phyloP scores from a whole-genome alignment of 2,797 vertebrate genomes.

The Poecilia gillii region DNA sequence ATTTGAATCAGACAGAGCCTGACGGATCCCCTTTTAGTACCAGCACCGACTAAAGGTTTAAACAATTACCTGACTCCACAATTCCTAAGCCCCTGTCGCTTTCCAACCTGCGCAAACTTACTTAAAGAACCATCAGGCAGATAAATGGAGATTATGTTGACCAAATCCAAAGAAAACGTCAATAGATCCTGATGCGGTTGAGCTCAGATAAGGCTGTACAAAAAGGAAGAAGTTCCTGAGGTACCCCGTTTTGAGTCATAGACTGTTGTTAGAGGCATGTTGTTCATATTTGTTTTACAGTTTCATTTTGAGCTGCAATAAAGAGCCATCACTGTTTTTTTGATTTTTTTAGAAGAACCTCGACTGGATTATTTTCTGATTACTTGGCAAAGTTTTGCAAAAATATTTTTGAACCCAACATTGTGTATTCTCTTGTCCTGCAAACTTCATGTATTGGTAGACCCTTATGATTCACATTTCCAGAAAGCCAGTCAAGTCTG shows the following conservation, averaged over 20 bases:
- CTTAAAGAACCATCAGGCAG: not conserved
- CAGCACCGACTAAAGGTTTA: constrained; percentile 1
- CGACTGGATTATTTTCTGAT: not conserved
- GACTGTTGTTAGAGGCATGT: not conserved
- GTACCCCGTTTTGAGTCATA: not conserved
- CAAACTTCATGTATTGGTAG: too few species aligned
- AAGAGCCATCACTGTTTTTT: not conserved
- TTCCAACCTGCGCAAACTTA: not conserved
- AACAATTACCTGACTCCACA: constrained; percentile 2
- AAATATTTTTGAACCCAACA: too few species aligned
- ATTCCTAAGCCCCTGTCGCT: not conserved
- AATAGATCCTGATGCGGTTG: not conserved
- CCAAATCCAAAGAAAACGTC: not conserved
- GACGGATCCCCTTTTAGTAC: not conserved
- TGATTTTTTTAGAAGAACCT: not conserved
- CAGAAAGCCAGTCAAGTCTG: not conserved
- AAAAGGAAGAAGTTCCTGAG: not conserved
- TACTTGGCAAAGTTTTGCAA: not conserved
- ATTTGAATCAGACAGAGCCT: constrained; percentile 9
- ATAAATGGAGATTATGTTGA: not conserved
- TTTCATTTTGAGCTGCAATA: too few species aligned
- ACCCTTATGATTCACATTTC: not conserved
- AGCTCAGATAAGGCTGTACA: not conserved
- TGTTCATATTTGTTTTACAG: not conserved
- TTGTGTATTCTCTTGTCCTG: too few species aligned